Percentiles rank a stretch among this genome's conserved stretches.
Evolutionary conservation across 1,140 invertebrate genomes (phyloP).

Genomic region (Polyergus mexicanus): DNA sequence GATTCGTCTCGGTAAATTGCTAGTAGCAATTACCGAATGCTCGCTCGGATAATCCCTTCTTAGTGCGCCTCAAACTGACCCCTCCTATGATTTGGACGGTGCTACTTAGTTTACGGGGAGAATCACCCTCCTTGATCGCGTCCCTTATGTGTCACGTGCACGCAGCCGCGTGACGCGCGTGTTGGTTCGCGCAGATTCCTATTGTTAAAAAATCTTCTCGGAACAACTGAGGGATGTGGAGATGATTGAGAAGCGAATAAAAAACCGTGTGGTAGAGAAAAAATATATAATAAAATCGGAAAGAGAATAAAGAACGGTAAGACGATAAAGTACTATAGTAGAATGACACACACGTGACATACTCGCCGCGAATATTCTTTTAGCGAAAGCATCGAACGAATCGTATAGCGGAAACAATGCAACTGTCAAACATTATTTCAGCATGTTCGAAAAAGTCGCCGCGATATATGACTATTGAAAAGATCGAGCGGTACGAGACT

Average conservation of each 20-base stretch:
- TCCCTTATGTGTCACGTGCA: conserved; percentile 79
- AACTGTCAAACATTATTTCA: conserved; percentile 75
- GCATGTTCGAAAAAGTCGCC: conserved; percentile 52
- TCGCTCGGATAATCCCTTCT: conserved; percentile 80
- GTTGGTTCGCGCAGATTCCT: conserved; percentile 73
- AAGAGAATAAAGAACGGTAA: not conserved
- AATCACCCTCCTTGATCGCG: conserved; percentile 74
- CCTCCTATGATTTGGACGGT: conserved; percentile 67
- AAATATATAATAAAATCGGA: conserved; percentile 9
- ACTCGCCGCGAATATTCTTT: conserved; percentile 18
- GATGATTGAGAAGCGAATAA: conserved; percentile 26
- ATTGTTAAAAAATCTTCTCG: conserved; percentile 76
- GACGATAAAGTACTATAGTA: not conserved
- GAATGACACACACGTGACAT: not conserved
- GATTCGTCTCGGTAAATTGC: conserved; percentile 80
- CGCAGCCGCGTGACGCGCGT: conserved; percentile 64
- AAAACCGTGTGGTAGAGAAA: not conserved
- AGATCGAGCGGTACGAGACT: conserved; percentile 29
- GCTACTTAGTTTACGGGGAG: conserved; percentile 82
- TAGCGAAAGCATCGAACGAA: not conserved
- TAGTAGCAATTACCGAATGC: conserved; percentile 81
- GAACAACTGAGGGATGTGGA: conserved; percentile 1
- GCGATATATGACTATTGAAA: conserved; percentile 63
- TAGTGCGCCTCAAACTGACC: conserved; percentile 73
- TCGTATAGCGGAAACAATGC: conserved; percentile 32